These are phyloP conservation scores for Phylloscopus collybita DNA, from an alignment of 2,797 vertebrate species.

Conservation along the genomic window DNA sequence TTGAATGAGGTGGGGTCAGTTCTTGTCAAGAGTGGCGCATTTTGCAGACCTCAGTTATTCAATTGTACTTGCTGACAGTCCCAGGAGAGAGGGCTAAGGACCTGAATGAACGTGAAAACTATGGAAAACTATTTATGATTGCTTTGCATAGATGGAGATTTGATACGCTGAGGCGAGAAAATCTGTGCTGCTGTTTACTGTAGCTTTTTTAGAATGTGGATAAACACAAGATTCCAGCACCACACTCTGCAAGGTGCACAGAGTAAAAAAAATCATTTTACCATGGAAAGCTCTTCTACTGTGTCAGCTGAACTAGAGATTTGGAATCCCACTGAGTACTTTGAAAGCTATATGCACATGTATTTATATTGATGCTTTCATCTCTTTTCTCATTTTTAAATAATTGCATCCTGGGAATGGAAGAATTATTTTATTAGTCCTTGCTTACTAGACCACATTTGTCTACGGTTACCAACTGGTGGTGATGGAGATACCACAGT, in stretches of 20 bases:
- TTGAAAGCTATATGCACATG: neutral
- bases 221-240: neutral
- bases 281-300: neutral
- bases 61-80: neutral
- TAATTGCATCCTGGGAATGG: neutral
- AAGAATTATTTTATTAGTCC: neutral
- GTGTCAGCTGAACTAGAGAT: neutral
- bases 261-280: neutral
- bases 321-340: neutral
- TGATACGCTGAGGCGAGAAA: neutral
- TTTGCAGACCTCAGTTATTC: neutral
- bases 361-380: neutral
- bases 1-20: neutral
- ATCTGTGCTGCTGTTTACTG: neutral
- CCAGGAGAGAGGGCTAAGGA: neutral
- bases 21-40: neutral
- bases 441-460: slow-evolving; percentile 5
- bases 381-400: slow-evolving; percentile 1
- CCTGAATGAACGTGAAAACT: neutral
- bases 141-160: neutral
- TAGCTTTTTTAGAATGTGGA: neutral
- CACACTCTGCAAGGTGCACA: neutral
- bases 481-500: neutral
- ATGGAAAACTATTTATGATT: neutral
- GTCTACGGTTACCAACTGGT: slow-evolving; percentile 3